A percentile compares a stretch with the other conserved stretches of the same genome.
phyloP scores from a whole-genome alignment of 2,888 invertebrate genomes.

The Scaptomyza cyrtandrae region DNA sequence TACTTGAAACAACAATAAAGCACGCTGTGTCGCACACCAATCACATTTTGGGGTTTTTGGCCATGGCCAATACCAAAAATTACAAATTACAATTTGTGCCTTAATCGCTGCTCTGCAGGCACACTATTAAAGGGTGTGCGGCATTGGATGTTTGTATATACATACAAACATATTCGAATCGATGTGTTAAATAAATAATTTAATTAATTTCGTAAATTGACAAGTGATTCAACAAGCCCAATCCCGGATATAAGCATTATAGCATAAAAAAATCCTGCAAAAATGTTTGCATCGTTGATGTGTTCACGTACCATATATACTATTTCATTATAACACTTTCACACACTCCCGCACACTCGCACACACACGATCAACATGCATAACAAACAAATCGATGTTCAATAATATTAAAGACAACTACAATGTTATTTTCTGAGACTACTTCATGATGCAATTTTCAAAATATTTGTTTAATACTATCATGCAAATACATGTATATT shows the following conservation, averaged over 20 bases:
- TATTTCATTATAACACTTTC: slow-evolving; percentile 2
- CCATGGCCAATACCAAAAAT: slow-evolving; percentile 37
- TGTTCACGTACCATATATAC: slow-evolving; percentile 10
- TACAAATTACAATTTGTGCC: slow-evolving; percentile 32
- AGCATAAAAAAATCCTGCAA: slow-evolving; percentile 37
- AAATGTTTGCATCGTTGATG: slow-evolving; percentile 27
- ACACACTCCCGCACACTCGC: not conserved
- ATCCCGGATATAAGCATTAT: slow-evolving; percentile 38
- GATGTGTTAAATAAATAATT: slow-evolving; percentile 73
- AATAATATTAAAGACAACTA: slow-evolving; percentile 24
- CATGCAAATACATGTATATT: slow-evolving; percentile 28
- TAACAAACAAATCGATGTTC: slow-evolving; percentile 3
- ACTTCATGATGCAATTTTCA: slow-evolving; percentile 26
- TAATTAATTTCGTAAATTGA: slow-evolving; percentile 74
- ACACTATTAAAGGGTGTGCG: slow-evolving; percentile 4
- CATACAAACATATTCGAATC: slow-evolving; percentile 11
- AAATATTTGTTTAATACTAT: not conserved
- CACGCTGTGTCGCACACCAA: slow-evolving; percentile 12
- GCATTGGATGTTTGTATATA: slow-evolving; percentile 1
- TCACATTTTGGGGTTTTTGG: slow-evolving; percentile 34
- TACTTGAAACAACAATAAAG: slow-evolving; percentile 27
- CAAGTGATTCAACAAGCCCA: slow-evolving; percentile 36
- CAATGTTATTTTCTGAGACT: slow-evolving; percentile 1
- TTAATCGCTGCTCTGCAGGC: slow-evolving; percentile 21
- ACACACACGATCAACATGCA: slow-evolving; percentile 30